Base-by-base conservation (phyloP, 2,113 vertebrate species). In the Carettochelys insculpta region DNA sequence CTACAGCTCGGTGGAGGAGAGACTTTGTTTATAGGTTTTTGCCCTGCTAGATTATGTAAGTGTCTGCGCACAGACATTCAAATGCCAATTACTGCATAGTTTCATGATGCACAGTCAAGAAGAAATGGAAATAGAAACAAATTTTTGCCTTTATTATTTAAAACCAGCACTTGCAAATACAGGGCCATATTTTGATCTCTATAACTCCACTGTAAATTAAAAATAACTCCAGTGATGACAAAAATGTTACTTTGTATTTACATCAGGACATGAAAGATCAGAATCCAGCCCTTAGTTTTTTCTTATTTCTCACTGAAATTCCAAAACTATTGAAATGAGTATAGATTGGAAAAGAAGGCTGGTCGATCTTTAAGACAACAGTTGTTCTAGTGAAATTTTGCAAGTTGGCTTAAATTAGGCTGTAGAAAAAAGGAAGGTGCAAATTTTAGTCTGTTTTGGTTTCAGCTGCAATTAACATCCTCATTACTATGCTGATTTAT, bases 401-500 rank as follows among this genome's bases (percentile, higher is more conserved):
- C 48, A 87, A 88, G 14, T 11, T 4, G 1, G 11, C 56, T 87
- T 71, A 83, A 73, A 81, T 2, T 51, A 65, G 41, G 27, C 80
- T 92, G 80, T 83, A 50, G 65, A 93, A 58, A 75, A 85, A 91
- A 73, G 82, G 41, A 83, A 83, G 0, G 0, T 87, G 53, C 43
- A 58, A 71, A 81, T 89, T 90, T 83, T 29, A 81, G 53, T 75
- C 80, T 43, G 56, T n/a, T 65, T 48, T 45, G 68, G 34, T 75
- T 88, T 88, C 80, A 87, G 77, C 24, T 79, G 50, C 50, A 94
- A 89, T 91, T 93, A 94, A 38, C 58, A 83, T 79, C 20, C 0
- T n/a, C 27, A 81, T 92, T 82, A 87, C 47, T 65, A 90, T 87
- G 90, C 80, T 94, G 80, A 94, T 96, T 94, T 94, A 92, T 94